Percentiles rank a stretch among this genome's conserved stretches.
phyloP scores from a whole-genome alignment of 2,797 vertebrate genomes.

The Xenops minutus region DNA sequence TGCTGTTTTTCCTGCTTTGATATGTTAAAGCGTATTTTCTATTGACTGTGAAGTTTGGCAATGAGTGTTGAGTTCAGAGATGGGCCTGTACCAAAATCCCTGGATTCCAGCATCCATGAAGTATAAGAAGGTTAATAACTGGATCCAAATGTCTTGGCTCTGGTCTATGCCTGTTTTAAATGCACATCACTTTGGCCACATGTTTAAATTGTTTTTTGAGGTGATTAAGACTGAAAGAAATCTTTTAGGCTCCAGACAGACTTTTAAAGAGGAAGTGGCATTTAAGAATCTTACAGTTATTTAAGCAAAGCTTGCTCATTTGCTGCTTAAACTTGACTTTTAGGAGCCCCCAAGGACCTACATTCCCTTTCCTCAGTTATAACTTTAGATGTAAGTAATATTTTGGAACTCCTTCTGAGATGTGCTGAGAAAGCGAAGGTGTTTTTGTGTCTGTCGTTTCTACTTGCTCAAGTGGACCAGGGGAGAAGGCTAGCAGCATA shows the following conservation, averaged over 20 bases:
- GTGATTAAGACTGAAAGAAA: conserved; percentile 38
- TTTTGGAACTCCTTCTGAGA: neutral
- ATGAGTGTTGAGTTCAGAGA: neutral
- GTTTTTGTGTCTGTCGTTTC: neutral
- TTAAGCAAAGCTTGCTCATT: conserved; percentile 53
- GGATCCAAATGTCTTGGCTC: conserved; percentile 22
- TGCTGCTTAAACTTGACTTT: conserved; percentile 63
- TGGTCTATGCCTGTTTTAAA: conserved; percentile 11
- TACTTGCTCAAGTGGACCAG: neutral
- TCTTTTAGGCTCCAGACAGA: conserved; percentile 1
- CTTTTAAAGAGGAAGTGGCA: conserved; percentile 41
- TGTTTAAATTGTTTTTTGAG: conserved; percentile 27
- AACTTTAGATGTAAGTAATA: conserved; percentile 29
- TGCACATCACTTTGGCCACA: neutral
- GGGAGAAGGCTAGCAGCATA: neutral
- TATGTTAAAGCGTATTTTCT: conserved; percentile 45
- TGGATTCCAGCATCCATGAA: conserved; percentile 7
- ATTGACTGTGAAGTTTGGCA: conserved; percentile 51
- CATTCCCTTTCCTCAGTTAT: conserved; percentile 3
- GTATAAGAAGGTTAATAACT: conserved; percentile 33
- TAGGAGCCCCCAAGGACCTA: conserved; percentile 12
- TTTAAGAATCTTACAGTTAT: conserved; percentile 42
- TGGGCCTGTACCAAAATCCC: neutral
- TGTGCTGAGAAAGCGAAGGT: neutral
- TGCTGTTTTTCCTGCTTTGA: conserved; percentile 27